Percentiles rank a stretch among this genome's conserved stretches.
Evolutionary conservation across 2,797 vertebrate species (phyloP).

Genomic region (Rhadinocentrus ornatus): DNA sequence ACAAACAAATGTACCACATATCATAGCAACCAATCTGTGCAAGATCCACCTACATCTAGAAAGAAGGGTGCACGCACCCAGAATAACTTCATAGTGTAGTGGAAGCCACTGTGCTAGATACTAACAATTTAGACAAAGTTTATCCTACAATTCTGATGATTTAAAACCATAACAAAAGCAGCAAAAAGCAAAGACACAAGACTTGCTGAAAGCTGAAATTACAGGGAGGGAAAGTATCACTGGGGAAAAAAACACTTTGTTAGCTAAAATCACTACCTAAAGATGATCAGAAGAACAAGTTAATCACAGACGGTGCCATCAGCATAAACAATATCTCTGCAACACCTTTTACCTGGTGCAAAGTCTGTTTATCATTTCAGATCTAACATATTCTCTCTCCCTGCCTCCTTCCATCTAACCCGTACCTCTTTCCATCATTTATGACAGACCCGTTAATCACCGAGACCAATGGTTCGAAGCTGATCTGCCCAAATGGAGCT

Average conservation of each 20-base stretch:
- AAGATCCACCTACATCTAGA: too few relatives aligned
- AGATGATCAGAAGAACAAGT: not conserved
- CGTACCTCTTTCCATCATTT: constrained; percentile 61
- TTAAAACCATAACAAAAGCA: not conserved
- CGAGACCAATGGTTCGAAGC: constrained; percentile 77
- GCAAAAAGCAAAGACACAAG: not conserved
- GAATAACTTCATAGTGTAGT: too few relatives aligned
- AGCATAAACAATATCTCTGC: constrained; percentile 27
- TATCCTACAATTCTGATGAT: not conserved
- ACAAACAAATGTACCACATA: not conserved
- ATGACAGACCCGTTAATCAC: constrained; percentile 80
- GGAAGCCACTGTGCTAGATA: not conserved
- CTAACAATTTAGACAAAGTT: not conserved
- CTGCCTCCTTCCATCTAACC: constrained; percentile 25
- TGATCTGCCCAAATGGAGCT: constrained; percentile 81
- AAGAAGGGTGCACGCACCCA: too few relatives aligned
- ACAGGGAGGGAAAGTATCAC: constrained; percentile 8
- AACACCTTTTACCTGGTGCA: constrained; percentile 44
- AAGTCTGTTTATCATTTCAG: constrained; percentile 42
- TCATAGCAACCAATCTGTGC: not conserved
- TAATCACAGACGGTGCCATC: constrained; percentile 17
- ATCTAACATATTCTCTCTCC: constrained; percentile 40
- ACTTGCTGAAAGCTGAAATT: constrained; percentile 5
- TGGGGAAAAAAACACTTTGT: not conserved
- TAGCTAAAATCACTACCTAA: not conserved